phyloP scores from a whole-genome alignment of 2,113 vertebrate species.

The Pionites leucogaster region DNA sequence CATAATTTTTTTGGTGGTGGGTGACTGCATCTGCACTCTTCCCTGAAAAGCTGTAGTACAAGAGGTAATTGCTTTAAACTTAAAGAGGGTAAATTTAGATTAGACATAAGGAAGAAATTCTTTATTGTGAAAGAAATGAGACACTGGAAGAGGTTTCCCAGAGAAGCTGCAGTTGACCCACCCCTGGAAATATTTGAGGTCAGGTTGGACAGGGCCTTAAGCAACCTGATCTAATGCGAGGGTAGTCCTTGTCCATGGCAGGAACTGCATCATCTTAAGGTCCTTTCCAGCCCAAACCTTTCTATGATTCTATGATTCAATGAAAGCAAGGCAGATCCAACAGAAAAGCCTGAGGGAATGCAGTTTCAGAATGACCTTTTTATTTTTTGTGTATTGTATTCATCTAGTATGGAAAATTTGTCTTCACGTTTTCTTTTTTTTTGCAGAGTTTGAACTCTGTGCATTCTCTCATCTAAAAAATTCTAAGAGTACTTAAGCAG shows the following conservation, averaged over 20 bases:
- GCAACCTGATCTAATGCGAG: neutral
- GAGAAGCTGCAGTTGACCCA: neutral
- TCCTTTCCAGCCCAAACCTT: neutral
- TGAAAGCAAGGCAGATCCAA: neutral
- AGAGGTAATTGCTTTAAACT: neutral
- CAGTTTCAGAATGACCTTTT: neutral
- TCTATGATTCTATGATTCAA: neutral
- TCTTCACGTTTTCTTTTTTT: neutral
- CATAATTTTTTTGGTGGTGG: neutral
- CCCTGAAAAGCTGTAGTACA: neutral
- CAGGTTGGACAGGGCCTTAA: neutral
- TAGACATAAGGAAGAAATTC: neutral
- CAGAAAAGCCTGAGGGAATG: neutral
- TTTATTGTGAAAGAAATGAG: neutral
- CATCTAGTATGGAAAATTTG: rapidly evolving
- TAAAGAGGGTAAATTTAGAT: neutral
- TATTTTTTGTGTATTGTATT: neutral
- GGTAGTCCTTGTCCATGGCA: neutral
- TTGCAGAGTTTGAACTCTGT: rapidly evolving
- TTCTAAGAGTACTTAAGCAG: neutral
- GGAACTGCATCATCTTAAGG: neutral
- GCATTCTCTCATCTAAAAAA: neutral
- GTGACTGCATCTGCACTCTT: neutral
- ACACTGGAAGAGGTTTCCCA: neutral
- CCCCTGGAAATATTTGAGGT: neutral